A percentile compares a stretch with the other conserved stretches of the same genome.
Evolutionary conservation across 2,888 invertebrate genomes (phyloP).

Genomic region (Macrophya alboannulata): DNA sequence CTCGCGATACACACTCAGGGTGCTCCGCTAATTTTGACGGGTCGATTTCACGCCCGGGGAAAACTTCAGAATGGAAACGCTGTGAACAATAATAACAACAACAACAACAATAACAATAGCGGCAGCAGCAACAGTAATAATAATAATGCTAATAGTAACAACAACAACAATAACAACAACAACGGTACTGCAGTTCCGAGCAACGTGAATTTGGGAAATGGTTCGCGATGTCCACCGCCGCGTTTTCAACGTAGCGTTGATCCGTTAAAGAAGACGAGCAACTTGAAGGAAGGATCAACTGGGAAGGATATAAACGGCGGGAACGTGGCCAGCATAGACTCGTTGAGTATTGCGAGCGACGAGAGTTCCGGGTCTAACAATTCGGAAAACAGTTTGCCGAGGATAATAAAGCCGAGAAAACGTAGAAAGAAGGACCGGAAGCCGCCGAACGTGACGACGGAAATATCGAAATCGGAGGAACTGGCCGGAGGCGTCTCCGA

Average conservation of each 20-base stretch:
- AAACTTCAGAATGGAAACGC: slow-evolving; percentile 76
- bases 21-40: slow-evolving; percentile 90
- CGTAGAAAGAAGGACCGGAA: slow-evolving; percentile 95
- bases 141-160: slow-evolving; percentile 72
- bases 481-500: slow-evolving; percentile 62
- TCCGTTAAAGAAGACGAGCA: slow-evolving; percentile 64
- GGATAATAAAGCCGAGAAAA: slow-evolving; percentile 94
- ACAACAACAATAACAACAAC: slow-evolving; percentile 77
- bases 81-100: slow-evolving; percentile 61
- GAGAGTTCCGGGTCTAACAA: slow-evolving; percentile 86
- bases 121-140: slow-evolving; percentile 62
- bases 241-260: slow-evolving; percentile 61
- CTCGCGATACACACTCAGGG: slow-evolving; percentile 93
- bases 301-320: slow-evolving; percentile 70
- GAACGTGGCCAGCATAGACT: slow-evolving; percentile 84
- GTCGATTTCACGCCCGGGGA: slow-evolving; percentile 83
- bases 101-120: slow-evolving; percentile 67
- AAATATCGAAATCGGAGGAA: slow-evolving; percentile 59
- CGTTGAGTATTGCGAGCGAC: slow-evolving; percentile 89
- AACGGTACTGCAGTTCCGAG: slow-evolving; percentile 68
- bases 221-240: slow-evolving; percentile 63
- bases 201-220: slow-evolving; percentile 57
- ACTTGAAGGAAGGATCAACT: slow-evolving; percentile 74
- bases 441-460: slow-evolving; percentile 81
- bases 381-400: slow-evolving; percentile 90